These are phyloP conservation scores for human DNA, from an alignment of 2,113 vertebrate species.

Conservation along the genomic window DNA sequence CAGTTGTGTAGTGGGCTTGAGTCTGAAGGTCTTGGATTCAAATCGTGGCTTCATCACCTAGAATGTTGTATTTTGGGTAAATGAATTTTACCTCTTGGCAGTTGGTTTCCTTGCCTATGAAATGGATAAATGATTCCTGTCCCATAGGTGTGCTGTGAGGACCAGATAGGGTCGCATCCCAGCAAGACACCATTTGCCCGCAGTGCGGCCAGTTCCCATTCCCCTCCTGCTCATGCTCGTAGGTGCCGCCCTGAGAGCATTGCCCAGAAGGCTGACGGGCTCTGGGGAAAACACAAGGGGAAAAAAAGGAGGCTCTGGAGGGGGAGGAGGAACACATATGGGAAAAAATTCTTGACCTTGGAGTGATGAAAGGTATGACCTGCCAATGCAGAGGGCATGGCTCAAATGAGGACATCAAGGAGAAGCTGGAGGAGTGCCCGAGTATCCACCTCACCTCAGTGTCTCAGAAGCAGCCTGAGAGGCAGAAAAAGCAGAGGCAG, in stretches of 20 bases:
- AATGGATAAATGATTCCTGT: neutral
- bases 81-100: too few relatives aligned
- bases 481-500: conserved; percentile 82
- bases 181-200: fast-evolving
- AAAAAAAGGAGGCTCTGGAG: neutral
- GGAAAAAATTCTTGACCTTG: conserved; percentile 89
- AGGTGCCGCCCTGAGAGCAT: too few relatives aligned
- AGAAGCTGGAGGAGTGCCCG: conserved; percentile 93
- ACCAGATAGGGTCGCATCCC: neutral
- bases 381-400: neutral
- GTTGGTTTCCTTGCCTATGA: neutral
- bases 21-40: neutral
- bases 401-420: conserved; percentile 86
- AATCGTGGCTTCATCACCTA: neutral
- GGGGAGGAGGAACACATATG: conserved; percentile 85
- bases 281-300: neutral
- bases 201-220: neutral
- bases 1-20: neutral
- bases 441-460: conserved; percentile 92
- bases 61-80: neutral
- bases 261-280: neutral
- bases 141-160: neutral
- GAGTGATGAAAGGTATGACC: conserved; percentile 87
- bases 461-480: conserved; percentile 89
- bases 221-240: fast-evolving